Percentiles rank a stretch among this genome's conserved stretches.
phyloP scores from a whole-genome alignment of 2,797 vertebrate species.

The Periophthalmus magnuspinnatus region DNA sequence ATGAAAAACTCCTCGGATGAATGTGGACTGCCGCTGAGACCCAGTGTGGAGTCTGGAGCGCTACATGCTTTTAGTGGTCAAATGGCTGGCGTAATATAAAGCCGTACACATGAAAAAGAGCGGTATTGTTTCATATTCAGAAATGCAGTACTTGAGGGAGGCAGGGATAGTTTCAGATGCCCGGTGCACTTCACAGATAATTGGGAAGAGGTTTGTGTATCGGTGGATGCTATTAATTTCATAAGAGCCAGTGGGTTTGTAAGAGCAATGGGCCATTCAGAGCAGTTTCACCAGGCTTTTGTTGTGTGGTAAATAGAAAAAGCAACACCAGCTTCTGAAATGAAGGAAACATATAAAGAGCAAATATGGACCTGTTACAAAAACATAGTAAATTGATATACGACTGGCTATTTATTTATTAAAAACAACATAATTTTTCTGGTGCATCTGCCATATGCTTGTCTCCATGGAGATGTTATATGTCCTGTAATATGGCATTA shows the following conservation, averaged over 20 bases:
- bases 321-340: background rate
- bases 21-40: conserved; percentile 38
- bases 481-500: too few species aligned
- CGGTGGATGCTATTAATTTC: conserved; percentile 19
- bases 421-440: too few species aligned
- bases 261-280: background rate
- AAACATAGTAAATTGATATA: background rate
- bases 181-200: conserved; percentile 42
- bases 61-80: background rate
- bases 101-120: conserved; percentile 13
- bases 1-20: conserved; percentile 41
- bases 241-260: conserved; percentile 37
- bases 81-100: conserved; percentile 24
- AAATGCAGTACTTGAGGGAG: conserved; percentile 38
- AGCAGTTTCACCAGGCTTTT: conserved; percentile 4
- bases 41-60: background rate
- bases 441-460: too few species aligned
- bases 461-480: too few species aligned
- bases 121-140: conserved; percentile 31
- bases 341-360: background rate
- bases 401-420: too few species aligned
- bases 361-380: too few species aligned
- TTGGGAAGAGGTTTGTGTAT: conserved; percentile 32
- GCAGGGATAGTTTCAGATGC: conserved; percentile 35
- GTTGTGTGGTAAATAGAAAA: conserved; percentile 5